Conservation (phyloP, 2,797 vertebrate species). For the Potorous gilbertii region DNA sequence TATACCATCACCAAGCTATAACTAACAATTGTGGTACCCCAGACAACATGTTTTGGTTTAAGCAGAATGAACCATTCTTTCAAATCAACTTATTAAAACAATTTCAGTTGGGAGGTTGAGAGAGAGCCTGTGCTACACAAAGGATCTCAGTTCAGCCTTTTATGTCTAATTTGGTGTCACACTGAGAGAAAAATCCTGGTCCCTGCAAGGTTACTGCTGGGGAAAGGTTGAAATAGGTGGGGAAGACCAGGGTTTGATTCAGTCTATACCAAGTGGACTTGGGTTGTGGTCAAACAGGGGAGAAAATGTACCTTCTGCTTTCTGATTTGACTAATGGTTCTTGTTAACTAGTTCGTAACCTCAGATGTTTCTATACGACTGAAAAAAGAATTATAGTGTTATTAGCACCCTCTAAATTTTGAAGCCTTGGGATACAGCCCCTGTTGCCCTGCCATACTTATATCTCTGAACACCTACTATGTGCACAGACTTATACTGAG, state of each 20-base stretch:
- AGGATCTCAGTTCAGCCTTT: background rate
- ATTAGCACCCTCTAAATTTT: background rate
- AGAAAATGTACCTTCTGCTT: background rate
- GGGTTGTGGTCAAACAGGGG: background rate
- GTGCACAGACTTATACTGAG: background rate
- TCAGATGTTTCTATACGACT: background rate
- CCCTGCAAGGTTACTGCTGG: background rate
- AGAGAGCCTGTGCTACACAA: background rate
- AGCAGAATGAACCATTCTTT: background rate
- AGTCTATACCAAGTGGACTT: background rate
- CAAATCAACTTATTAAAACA: background rate
- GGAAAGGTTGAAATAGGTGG: background rate
- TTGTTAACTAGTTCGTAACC: background rate
- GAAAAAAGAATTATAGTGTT: background rate
- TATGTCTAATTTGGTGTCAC: background rate
- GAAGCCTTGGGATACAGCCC: background rate
- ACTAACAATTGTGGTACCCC: background rate
- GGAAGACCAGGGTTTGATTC: background rate
- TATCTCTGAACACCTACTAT: background rate
- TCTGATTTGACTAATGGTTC: background rate
- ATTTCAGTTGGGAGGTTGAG: background rate
- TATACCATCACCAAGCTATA: background rate
- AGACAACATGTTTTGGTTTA: background rate
- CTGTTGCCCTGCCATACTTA: background rate
- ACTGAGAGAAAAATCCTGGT: background rate